Conservation (phyloP, 2,113 vertebrate species). For the Euleptes europaea region DNA sequence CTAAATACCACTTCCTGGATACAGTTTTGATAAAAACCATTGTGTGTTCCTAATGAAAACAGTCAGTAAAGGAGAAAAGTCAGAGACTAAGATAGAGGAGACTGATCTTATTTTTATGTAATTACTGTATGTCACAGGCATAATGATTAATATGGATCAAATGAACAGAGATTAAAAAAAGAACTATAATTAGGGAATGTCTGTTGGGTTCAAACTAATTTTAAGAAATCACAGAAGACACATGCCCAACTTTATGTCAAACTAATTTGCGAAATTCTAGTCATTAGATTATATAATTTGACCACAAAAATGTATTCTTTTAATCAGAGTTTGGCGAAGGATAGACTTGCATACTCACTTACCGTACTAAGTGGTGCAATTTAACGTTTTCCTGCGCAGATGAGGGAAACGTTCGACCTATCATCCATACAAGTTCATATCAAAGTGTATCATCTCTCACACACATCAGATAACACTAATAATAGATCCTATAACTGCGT, state of each 20-base stretch:
- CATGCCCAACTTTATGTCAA: not conserved
- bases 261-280: not conserved
- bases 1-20: slow-evolving; percentile 11
- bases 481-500: not conserved
- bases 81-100: not conserved
- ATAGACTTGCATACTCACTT: not conserved
- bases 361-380: not conserved
- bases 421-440: not conserved
- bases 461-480: not conserved
- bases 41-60: slow-evolving; percentile 22
- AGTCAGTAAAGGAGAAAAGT: slow-evolving; percentile 25
- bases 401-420: not conserved
- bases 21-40: slow-evolving; percentile 9
- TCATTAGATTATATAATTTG: not conserved
- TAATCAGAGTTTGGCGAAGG: not conserved
- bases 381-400: not conserved
- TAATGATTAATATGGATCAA: slow-evolving; percentile 2
- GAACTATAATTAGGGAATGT: not conserved
- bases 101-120: not conserved
- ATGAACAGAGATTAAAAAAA: not conserved
- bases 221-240: slow-evolving; percentile 11
- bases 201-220: not conserved
- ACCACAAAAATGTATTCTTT: not conserved
- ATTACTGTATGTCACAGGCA: not conserved
- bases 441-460: too few species aligned